Base-by-base conservation (phyloP, 2,113 vertebrate genomes). In the Alectura lathami region DNA sequence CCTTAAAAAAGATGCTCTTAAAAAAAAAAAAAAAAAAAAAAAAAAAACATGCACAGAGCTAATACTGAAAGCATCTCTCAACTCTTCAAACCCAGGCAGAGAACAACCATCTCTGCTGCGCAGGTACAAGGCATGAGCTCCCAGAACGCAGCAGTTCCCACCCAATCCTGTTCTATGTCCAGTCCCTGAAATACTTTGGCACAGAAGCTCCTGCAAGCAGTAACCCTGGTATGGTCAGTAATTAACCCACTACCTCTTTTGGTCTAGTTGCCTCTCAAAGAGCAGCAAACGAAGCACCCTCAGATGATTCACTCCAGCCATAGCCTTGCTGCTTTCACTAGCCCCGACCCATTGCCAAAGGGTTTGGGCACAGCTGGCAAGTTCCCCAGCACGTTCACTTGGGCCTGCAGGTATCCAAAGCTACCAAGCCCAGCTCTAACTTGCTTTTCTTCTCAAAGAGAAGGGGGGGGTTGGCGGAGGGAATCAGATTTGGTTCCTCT, bases 281-380 rank as follows among this genome's bases (percentile, higher is more conserved):
- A 56, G 64, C 54, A 59, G 27, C 24, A 32, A 48, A 47, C 32
- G 26, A 42, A 73, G 59, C 70, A 73, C 26, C 21, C 34, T 11
- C 18, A 21, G 60, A 79, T 66, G 70, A 85, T 26, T 77, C 78
- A 82, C 34, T 20, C 32, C 0, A 2, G 38, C 38, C 20, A 0
- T 1, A 2, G 1, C 45, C 0, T 0, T n/a, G 13, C 13, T 0
- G 1, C 74, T 84, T 34, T 0, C 0, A 53, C 59, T 74, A 59
- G 34, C 57, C 0, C 1, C 30, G 27, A 13, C 51, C 34, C 0
- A 0, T 63, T 86, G 60, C 74, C 17, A 23, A 60, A 78, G 70
- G 62, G 29, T 82, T 74, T 66, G 75, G 87, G 74, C 66, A 78
- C 73, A 40, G 42, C 51, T 51, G 75, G 66, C 66, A 66, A 88